These are phyloP conservation scores for Tragelaphus oryx DNA, from an alignment of 2,797 vertebrate species.

Conservation along the genomic window DNA sequence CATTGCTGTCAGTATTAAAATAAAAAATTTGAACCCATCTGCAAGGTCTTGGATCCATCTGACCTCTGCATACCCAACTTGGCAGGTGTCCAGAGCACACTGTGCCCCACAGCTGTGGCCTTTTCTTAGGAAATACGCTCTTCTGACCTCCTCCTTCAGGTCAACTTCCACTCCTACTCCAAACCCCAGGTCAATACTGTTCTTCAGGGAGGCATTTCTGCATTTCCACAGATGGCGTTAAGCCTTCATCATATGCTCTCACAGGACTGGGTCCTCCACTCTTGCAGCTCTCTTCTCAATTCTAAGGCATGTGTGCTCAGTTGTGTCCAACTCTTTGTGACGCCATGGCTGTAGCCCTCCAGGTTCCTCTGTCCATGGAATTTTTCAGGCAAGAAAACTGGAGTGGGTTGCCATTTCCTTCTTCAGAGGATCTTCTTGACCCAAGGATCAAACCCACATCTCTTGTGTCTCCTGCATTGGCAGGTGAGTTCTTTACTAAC, in stretches of 20 bases:
- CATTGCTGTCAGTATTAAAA: background rate
- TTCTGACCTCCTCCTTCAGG: background rate
- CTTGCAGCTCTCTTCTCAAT: background rate
- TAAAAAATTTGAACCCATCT: background rate
- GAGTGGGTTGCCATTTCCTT: background rate
- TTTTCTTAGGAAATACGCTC: background rate
- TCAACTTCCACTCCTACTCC: background rate
- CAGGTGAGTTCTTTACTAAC: background rate
- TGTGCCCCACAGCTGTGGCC: background rate
- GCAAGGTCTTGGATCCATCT: background rate
- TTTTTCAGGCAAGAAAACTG: background rate
- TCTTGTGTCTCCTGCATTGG: background rate
- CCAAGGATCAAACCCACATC: background rate
- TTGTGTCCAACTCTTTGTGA: background rate
- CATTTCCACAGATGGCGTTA: background rate
- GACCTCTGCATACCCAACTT: background rate
- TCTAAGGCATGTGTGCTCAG: background rate
- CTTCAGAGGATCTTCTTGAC: background rate
- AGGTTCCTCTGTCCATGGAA: background rate
- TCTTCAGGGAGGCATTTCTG: background rate
- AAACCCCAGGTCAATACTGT: background rate
- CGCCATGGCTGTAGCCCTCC: fast-evolving
- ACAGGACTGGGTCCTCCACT: background rate
- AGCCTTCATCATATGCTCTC: background rate
- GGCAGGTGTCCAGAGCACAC: background rate